These are phyloP conservation scores for Oceanites oceanicus DNA, from an alignment of 2,113 vertebrate species.

Conservation along the genomic window DNA sequence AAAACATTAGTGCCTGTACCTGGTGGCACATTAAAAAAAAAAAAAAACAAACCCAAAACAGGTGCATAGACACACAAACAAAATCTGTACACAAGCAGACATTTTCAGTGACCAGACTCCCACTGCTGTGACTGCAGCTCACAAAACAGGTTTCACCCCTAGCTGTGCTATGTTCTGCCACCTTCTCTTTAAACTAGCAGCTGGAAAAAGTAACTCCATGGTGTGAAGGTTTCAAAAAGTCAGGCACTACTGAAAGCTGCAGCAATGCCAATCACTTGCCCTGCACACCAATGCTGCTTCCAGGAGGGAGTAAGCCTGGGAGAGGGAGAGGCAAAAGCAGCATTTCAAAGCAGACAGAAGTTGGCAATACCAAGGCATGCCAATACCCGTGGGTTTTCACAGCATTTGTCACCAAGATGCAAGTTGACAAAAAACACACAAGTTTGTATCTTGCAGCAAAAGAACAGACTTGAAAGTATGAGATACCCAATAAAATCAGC, in stretches of 20 bases:
- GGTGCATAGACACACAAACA: background rate
- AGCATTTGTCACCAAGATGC: background rate
- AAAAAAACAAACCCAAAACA: background rate
- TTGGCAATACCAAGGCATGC: background rate
- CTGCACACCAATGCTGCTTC: background rate
- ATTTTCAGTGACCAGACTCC: background rate
- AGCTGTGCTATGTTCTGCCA: background rate
- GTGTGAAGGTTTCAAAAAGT: background rate
- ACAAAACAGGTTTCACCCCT: background rate
- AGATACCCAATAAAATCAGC: background rate
- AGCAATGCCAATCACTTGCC: background rate
- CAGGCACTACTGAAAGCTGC: background rate
- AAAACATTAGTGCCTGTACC: background rate
- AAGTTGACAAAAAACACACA: background rate
- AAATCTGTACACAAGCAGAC: background rate
- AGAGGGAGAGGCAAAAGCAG: background rate
- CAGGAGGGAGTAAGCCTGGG: background rate
- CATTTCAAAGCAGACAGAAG: background rate
- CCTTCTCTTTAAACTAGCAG: background rate
- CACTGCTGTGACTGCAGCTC: background rate
- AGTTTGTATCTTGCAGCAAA: background rate
- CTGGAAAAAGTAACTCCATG: background rate
- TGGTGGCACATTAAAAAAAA: background rate
- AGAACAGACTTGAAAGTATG: background rate
- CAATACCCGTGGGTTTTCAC: accelerated